These are phyloP conservation scores for Formica aserva DNA, from an alignment of 2,888 invertebrate species.

Conservation along the genomic window DNA sequence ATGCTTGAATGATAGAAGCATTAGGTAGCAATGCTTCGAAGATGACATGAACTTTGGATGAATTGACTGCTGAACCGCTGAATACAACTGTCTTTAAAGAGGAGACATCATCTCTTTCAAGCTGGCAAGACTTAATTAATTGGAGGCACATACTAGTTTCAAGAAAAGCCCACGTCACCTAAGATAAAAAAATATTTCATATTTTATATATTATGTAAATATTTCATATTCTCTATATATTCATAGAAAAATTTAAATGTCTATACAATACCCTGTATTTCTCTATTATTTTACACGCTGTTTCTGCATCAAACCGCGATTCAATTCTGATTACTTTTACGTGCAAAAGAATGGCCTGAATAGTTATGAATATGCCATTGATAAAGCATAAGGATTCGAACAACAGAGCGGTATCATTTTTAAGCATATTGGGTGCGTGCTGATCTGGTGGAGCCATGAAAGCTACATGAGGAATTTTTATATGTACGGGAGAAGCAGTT, in stretches of 20 bases:
- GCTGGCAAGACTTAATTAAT: not conserved
- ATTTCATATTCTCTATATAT: not conserved
- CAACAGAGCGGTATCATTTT: not conserved
- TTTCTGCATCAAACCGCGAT: not conserved
- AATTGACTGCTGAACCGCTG: no score
- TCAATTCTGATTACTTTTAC: not conserved
- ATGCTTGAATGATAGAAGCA: not conserved
- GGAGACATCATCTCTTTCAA: not conserved
- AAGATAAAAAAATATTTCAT: not conserved
- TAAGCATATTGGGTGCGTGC: not conserved
- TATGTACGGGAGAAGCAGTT: not conserved
- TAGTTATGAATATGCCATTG: not conserved
- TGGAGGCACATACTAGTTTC: not conserved
- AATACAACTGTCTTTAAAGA: not conserved
- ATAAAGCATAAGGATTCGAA: not conserved
- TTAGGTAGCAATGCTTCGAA: not conserved
- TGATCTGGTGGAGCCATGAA: not conserved
- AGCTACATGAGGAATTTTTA: not conserved
- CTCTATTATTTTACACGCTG: not conserved
- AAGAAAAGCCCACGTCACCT: not conserved
- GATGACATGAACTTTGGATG: no score
- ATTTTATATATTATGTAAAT: not conserved
- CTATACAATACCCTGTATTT: not conserved
- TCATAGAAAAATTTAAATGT: no score
- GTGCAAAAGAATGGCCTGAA: not conserved